These are phyloP conservation scores for Apaloderma vittatum DNA, from an alignment of 2,113 vertebrate genomes.

Conservation along the genomic window DNA sequence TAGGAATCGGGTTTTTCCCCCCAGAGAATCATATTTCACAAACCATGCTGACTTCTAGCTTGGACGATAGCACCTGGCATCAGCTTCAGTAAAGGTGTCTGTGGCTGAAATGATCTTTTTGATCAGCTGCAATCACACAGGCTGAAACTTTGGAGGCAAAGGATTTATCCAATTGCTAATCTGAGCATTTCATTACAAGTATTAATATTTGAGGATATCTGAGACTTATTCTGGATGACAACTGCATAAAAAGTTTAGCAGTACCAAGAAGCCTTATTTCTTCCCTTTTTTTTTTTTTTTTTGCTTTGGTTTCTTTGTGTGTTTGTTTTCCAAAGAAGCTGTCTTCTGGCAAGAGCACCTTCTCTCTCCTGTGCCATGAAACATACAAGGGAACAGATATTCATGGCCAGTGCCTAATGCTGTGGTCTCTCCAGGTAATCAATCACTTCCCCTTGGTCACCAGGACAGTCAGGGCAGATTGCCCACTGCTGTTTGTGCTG, in stretches of 20 bases:
- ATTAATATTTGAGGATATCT: slow-evolving; percentile 57
- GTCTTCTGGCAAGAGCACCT: neutral
- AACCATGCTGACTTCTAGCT: slow-evolving; percentile 28
- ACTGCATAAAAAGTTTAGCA: slow-evolving; percentile 4
- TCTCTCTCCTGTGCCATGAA: neutral
- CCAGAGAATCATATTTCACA: neutral
- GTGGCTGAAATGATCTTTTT: slow-evolving; percentile 6
- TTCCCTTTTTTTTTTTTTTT: neutral
- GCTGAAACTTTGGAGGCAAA: neutral
- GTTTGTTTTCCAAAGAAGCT: neutral
- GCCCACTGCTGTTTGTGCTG: neutral
- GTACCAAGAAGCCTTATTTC: neutral
- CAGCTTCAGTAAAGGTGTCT: slow-evolving; percentile 23
- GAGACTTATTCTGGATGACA: slow-evolving; percentile 32
- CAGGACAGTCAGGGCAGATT: neutral
- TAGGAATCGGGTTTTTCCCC: neutral
- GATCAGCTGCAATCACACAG: neutral
- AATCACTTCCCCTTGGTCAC: neutral
- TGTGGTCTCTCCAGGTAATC: neutral
- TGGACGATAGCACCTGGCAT: neutral
- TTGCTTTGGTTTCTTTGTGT: neutral
- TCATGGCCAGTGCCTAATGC: neutral
- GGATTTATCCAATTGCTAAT: slow-evolving; percentile 26
- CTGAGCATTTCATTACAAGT: slow-evolving; percentile 24
- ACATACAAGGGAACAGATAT: fast-evolving